Conservation (phyloP, 2,797 vertebrate genomes). For the Lepilemur ruficaudatus region DNA sequence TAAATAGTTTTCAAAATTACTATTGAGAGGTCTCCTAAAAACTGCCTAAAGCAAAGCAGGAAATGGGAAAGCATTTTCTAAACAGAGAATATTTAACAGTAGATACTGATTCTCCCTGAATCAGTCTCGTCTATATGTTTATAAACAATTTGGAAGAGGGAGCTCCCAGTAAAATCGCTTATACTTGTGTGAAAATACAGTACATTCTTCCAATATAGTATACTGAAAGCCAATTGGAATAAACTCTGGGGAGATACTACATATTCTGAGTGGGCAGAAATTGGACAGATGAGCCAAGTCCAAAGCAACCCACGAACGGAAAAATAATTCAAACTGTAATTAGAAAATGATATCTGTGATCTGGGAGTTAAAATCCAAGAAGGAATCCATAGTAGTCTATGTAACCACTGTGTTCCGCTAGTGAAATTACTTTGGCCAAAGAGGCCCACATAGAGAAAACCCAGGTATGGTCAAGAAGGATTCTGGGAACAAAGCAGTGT, state of each 20-base stretch:
- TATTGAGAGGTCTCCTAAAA: constrained; percentile 8
- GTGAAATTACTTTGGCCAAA: neutral
- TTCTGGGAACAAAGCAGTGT: neutral
- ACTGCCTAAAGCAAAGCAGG: neutral
- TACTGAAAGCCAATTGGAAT: constrained; percentile 7
- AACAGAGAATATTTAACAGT: neutral
- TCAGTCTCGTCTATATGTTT: neutral
- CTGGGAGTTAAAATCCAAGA: constrained; percentile 31
- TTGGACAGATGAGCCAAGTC: constrained; percentile 17
- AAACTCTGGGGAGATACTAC: neutral
- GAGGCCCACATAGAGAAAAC: neutral
- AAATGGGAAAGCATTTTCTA: constrained; percentile 30
- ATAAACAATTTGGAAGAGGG: neutral
- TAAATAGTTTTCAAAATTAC: constrained; percentile 36
- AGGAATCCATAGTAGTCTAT: neutral
- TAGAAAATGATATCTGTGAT: constrained; percentile 14
- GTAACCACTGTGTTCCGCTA: neutral
- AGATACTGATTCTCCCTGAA: neutral
- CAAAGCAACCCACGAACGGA: neutral
- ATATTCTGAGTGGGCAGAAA: constrained; percentile 13
- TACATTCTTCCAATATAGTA: neutral
- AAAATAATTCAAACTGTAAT: constrained; percentile 44
- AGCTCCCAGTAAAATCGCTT: constrained; percentile 6
- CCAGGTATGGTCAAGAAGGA: neutral
- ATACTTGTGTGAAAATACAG: constrained; percentile 16